phyloP scores from a whole-genome alignment of 2,888 invertebrate species.

The Polymixis flavicincta region DNA sequence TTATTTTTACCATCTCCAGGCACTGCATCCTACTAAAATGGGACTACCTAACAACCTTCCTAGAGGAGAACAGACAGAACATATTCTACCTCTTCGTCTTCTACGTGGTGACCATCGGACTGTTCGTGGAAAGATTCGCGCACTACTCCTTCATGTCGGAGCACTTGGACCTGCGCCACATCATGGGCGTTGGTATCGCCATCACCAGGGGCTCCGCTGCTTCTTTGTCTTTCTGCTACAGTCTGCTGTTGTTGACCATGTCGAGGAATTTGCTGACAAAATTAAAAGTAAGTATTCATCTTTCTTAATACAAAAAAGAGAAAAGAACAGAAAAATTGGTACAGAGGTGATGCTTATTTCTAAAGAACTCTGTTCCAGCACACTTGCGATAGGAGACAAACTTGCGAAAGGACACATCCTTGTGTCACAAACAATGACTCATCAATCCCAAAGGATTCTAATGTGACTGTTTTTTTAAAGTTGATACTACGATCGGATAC shows the following conservation, averaged over 20 bases:
- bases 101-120: constrained; percentile 97
- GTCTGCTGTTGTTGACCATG: constrained; percentile 97
- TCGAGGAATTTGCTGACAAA: constrained; percentile 97
- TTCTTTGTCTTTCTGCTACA: constrained; percentile 98
- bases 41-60: constrained; percentile 96
- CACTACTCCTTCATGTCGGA: constrained; percentile 99
- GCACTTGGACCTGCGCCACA: constrained; percentile 97
- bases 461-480: too few relatives aligned
- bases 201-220: constrained; percentile 98
- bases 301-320: neutral
- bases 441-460: too few relatives aligned
- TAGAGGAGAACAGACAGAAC: constrained; percentile 98
- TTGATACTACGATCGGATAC: too few relatives aligned
- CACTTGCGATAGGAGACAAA: too few relatives aligned
- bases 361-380: too few relatives aligned
- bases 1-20: constrained; percentile 75
- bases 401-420: too few relatives aligned
- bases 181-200: constrained; percentile 99
- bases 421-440: too few relatives aligned
- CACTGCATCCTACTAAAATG: constrained; percentile 95
- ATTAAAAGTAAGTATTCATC: constrained; percentile 91
- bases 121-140: constrained; percentile 98
- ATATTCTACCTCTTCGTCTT: constrained; percentile 98
- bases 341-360: too few relatives aligned
- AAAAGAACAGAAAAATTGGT: too few relatives aligned